Base-by-base conservation (phyloP, 1,140 invertebrate genomes). In the Potamilus streckersoni region DNA sequence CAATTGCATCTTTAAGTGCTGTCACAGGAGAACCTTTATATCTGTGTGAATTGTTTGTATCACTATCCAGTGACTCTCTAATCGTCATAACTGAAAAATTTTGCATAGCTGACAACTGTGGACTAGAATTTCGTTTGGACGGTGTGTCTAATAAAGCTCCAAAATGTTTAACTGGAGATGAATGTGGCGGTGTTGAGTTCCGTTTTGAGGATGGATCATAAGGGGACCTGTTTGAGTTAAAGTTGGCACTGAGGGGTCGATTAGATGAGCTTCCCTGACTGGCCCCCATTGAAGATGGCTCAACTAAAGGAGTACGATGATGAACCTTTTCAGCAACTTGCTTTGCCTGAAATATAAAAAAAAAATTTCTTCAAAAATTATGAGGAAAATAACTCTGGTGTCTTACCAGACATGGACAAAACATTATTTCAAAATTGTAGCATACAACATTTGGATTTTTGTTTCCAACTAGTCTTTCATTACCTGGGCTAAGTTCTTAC, bases 1-100 rank as follows among this genome's bases (percentile, higher is more conserved):
- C 88, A 19, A 89, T 89, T 56, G 83, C 84, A 70, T 89, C 87
- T 74, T 89, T 89, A 49, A 89, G 76, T 4, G 86, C 86, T 27
- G 85, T 87, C 68, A 89, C 88, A 2, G 87, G 87, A 13, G 87
- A 88, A 19, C 86, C 88, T 77, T 88, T 85, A 70, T 77, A 80
- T 71, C 74, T 17, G 69, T 83, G 83, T 27, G 78, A 59, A 49
- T 80, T 78, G 66, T 80, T 86, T 67, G 80, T 81, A 69, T 82
- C 74, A 64, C 74, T 80, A 59, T 86, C 84, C 23, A 86, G 68
- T 23, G 83, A 83, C 13, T 85, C 81, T 49, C 79, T 71, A 23
- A 85, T 82, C 49, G 80, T 79, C 64, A 73, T 76, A 12, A 80
- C 73, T 20, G 83, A 78, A 38, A 78, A 68, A 62, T 76, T 69